These are phyloP conservation scores for Caloenas nicobarica DNA, from an alignment of 2,113 vertebrate species.

Conservation along the genomic window DNA sequence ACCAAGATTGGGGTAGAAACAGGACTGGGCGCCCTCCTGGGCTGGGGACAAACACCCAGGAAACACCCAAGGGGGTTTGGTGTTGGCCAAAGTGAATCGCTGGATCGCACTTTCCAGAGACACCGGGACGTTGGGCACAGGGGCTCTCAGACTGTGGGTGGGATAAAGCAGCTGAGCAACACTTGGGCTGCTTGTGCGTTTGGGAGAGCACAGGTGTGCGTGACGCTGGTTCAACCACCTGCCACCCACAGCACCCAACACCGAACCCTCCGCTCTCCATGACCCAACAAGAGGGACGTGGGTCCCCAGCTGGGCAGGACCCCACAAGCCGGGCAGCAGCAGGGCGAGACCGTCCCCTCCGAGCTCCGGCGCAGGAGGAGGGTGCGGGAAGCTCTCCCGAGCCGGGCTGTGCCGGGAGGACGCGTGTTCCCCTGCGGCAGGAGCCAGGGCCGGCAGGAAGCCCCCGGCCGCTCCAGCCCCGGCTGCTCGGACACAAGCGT, in stretches of 20 bases:
- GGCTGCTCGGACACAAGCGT: neutral
- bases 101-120: neutral
- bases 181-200: neutral
- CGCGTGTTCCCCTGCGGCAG: neutral
- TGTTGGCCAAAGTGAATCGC: neutral
- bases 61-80: neutral
- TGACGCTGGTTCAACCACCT: neutral
- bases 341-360: rapidly evolving
- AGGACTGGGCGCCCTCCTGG: neutral
- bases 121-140: rapidly evolving
- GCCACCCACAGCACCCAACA: neutral
- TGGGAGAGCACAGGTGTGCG: rapidly evolving
- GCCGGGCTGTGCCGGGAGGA: neutral
- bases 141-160: neutral
- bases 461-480: neutral
- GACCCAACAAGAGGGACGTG: rapidly evolving
- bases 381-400: neutral
- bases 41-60: neutral
- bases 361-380: neutral
- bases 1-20: neutral
- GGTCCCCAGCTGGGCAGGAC: rapidly evolving
- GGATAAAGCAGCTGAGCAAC: neutral
- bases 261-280: rapidly evolving
- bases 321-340: neutral
- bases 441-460: neutral